phyloP scores from a whole-genome alignment of 2,797 vertebrate species.

The Centroberyx gerrardi region DNA sequence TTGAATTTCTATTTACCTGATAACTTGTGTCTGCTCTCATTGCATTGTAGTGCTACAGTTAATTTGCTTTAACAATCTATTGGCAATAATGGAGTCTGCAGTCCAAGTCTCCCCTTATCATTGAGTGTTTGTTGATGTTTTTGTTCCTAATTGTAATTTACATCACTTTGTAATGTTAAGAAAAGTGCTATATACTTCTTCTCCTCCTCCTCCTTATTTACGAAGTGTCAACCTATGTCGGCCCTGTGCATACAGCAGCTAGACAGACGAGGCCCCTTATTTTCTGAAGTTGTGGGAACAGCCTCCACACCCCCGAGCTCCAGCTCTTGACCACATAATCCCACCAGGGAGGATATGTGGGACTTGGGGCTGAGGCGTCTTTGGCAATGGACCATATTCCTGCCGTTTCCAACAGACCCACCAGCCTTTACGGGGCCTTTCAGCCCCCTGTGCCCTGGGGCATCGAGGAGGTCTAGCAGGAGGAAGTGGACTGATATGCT shows the following conservation, averaged over 20 bases:
- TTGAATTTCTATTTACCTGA: neutral
- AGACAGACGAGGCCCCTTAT: conserved; percentile 15
- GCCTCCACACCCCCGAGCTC: conserved; percentile 16
- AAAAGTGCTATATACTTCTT: too few species aligned
- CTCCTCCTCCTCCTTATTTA: neutral
- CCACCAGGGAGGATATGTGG: conserved; percentile 59
- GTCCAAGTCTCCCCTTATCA: too few species aligned
- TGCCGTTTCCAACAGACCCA: conserved; percentile 54
- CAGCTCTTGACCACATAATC: conserved; percentile 52
- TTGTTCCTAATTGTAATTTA: too few species aligned
- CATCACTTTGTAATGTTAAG: too few species aligned
- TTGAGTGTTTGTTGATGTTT: too few species aligned
- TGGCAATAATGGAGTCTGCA: neutral
- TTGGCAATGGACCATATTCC: conserved; percentile 50
- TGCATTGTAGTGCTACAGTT: neutral
- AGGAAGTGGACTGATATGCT: conserved; percentile 68
- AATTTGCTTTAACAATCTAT: neutral
- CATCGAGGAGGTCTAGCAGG: conserved; percentile 42
- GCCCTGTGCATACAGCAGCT: neutral
- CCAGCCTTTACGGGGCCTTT: conserved; percentile 1
- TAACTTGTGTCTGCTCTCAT: neutral
- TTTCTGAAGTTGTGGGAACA: conserved; percentile 58
- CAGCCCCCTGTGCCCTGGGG: conserved; percentile 31
- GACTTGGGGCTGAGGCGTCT: conserved; percentile 53
- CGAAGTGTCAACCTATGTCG: too few species aligned